A percentile compares a stretch with the other conserved stretches of the same genome.
Evolutionary conservation across 1,140 invertebrate genomes (phyloP).

Genomic region (Chlorops oryzae): DNA sequence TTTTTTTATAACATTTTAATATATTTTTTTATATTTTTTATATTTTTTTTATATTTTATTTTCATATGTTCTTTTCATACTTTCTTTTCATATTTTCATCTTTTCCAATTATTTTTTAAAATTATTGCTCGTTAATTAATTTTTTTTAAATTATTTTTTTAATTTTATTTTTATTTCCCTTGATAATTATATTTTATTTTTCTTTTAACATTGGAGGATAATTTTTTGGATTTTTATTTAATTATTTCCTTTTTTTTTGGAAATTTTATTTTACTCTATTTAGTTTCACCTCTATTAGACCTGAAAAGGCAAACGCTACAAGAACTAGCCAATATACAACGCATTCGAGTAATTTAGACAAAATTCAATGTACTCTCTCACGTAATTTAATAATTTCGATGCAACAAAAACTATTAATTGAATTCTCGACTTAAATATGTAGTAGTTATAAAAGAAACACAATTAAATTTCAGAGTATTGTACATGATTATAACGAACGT

Average conservation of each 20-base stretch:
- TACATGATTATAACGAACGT: too few relatives aligned
- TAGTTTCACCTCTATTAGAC: not conserved
- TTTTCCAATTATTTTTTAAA: too few relatives aligned
- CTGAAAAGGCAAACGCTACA: not conserved
- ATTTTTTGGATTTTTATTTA: not conserved
- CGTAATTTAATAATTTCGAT: too few relatives aligned
- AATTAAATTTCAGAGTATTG: too few relatives aligned
- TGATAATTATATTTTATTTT: not conserved
- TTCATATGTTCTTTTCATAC: not conserved
- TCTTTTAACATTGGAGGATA: not conserved
- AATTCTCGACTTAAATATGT: too few relatives aligned
- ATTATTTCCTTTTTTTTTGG: not conserved
- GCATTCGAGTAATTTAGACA: not conserved
- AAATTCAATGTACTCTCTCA: too few relatives aligned
- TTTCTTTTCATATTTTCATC: not conserved
- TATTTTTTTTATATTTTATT: not conserved
- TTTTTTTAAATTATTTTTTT: too few relatives aligned
- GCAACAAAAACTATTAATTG: too few relatives aligned
- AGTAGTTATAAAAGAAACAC: too few relatives aligned
- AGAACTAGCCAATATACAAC: not conserved
- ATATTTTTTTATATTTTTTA: not conserved
- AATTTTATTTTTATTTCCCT: slow-evolving; percentile 3
- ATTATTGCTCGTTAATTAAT: too few relatives aligned
- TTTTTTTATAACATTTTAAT: not conserved
- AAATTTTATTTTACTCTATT: not conserved